phyloP scores from a whole-genome alignment of 2,888 invertebrate genomes.

The Chrysodeixis includens region DNA sequence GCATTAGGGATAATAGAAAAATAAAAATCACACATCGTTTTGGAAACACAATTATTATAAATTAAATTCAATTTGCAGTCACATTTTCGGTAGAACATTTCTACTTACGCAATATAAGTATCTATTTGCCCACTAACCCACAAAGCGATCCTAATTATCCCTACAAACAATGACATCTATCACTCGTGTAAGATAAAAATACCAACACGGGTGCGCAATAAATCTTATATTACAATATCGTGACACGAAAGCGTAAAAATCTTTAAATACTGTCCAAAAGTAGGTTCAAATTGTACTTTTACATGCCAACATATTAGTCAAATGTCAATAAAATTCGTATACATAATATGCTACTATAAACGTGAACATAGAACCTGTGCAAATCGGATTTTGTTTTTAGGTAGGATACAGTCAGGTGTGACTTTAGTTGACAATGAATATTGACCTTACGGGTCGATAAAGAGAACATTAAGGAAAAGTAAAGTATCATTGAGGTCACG shows the following conservation, averaged over 20 bases:
- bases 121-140: slow-evolving; percentile 53
- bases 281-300: slow-evolving; percentile 47
- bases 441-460: slow-evolving; percentile 26
- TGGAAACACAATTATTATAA: slow-evolving; percentile 32
- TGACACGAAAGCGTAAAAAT: slow-evolving; percentile 49
- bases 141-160: slow-evolving; percentile 38
- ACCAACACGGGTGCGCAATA: slow-evolving; percentile 61
- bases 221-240: slow-evolving; percentile 62
- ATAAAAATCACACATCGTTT: slow-evolving; percentile 41
- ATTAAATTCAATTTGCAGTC: slow-evolving; percentile 52
- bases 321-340: slow-evolving; percentile 33
- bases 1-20: slow-evolving; percentile 22
- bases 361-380: not conserved
- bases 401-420: slow-evolving; percentile 12
- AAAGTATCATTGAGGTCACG: slow-evolving; percentile 64
- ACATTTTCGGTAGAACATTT: slow-evolving; percentile 39
- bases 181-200: slow-evolving; percentile 53
- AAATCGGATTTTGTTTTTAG: slow-evolving; percentile 11
- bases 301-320: slow-evolving; percentile 16
- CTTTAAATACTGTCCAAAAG: slow-evolving; percentile 11
- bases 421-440: slow-evolving; percentile 24
- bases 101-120: slow-evolving; percentile 52
- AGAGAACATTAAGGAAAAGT: slow-evolving; percentile 29
- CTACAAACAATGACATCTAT: slow-evolving; percentile 46
- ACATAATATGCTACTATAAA: slow-evolving; percentile 15